These are phyloP conservation scores for Puffinus mauretanicus DNA, from an alignment of 2,113 vertebrate genomes.

Conservation along the genomic window DNA sequence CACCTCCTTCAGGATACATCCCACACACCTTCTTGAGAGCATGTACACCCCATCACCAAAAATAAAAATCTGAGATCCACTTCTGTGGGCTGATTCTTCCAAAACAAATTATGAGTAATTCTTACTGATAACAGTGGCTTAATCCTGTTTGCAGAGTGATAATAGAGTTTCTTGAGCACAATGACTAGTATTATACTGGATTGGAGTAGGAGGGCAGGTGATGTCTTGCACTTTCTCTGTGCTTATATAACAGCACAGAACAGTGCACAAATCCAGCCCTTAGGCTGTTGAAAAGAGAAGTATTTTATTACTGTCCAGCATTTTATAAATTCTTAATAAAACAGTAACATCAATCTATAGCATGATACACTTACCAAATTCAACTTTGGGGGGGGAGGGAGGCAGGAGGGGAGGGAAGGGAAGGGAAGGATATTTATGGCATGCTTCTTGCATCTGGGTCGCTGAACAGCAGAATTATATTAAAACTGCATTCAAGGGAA, in stretches of 20 bases:
- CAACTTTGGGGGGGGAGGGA: background rate
- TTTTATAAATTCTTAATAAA: conserved; percentile 7
- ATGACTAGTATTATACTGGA: background rate
- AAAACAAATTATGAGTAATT: background rate
- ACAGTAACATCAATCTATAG: background rate
- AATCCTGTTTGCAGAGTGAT: background rate
- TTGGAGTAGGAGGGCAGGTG: background rate
- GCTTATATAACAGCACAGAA: background rate
- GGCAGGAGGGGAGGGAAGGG: background rate
- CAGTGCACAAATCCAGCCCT: background rate
- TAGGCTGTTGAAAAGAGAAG: background rate
- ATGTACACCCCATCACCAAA: background rate
- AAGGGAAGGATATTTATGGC: background rate
- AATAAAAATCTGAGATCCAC: background rate
- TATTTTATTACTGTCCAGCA: background rate
- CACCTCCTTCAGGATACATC: background rate
- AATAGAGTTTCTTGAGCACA: background rate
- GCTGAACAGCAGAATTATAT: background rate
- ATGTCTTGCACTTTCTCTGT: background rate
- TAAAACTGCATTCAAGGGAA: conserved; percentile 21
- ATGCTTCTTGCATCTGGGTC: background rate
- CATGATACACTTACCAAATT: background rate
- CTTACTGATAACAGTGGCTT: background rate
- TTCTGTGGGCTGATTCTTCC: background rate
- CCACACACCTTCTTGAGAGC: background rate